Evolutionary conservation across 2,888 invertebrate genomes (phyloP), one percentile per base, ranked within the genome.

Genomic region (Cremastinae sp.): DNA sequence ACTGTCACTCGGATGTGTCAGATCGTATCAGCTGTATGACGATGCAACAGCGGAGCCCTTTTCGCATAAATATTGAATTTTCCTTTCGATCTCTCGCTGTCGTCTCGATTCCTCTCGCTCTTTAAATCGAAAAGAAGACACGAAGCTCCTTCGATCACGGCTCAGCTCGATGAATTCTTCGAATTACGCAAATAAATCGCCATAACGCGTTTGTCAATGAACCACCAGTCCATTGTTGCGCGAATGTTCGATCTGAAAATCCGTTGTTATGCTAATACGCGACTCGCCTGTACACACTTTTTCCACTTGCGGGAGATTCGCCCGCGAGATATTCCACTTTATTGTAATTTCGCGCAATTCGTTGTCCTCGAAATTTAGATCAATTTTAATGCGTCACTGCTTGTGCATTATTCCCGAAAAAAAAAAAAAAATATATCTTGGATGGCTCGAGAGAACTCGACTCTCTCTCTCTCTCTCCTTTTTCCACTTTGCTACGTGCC

Each of bases 171-270:
- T 45, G 66, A 43, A 22, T 62, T 56, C 36, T 18, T 61, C 41
- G 47, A 51, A 66, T 71, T 36, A 28, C n/a, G 20, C 43, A 36
- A 34, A 14, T 34, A 34, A 45, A 72, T 12, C 12, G 22, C 68
- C 20, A 18, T 45, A 16, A 56, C 72, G n/a, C n/a, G 74, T 75
- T 77, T 77, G 45, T 77, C 76, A 70, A 75, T 77, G 45, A 77
- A 72, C 70, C 78, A 74, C 76, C 75, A 77, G 75, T 80, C 79
- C 80, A 81, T 80, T 69, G 41, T 77, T 70, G 41, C 36, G 20
- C 41, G 8, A 64, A 70, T 41, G 36, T 47, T 64, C 64, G 51
- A 64, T 51, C 64, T 18, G n/a, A 34, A 54, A 18, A n/a, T 62
- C 59, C 16, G n/a, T 70, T 43, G 12, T n/a, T n/a, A 12, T 43